Conservation (phyloP, 2,113 vertebrate genomes). For the Leucosticte australis region DNA sequence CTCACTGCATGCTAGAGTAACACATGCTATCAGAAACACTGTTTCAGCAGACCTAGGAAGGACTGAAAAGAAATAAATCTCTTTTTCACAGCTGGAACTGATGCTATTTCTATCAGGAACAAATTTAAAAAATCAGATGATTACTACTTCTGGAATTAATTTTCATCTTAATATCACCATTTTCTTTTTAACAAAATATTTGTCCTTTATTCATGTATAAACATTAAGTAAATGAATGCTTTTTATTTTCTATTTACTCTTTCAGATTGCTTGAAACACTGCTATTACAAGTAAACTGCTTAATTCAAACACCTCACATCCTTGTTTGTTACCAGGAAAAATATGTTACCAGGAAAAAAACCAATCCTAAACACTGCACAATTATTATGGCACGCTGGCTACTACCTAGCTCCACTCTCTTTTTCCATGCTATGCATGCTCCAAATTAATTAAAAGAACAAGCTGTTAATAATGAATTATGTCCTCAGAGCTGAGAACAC, state of each 20-base stretch:
- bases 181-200: neutral
- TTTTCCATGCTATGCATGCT: neutral
- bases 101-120: neutral
- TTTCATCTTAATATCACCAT: neutral
- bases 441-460: neutral
- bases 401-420: neutral
- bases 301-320: neutral
- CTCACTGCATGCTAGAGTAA: neutral
- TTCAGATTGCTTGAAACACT: neutral
- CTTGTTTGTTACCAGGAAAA: neutral
- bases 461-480: neutral
- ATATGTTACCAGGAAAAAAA: neutral
- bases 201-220: neutral
- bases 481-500: neutral
- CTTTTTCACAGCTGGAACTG: neutral
- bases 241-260: neutral
- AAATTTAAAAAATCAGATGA: neutral
- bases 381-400: neutral
- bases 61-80: neutral
- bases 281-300: neutral
- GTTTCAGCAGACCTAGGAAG: neutral
- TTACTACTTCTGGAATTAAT: neutral
- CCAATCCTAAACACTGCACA: neutral
- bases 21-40: neutral
- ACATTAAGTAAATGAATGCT: neutral